Conservation (phyloP, 2,113 vertebrate species). For the Tylochromis polylepis region DNA sequence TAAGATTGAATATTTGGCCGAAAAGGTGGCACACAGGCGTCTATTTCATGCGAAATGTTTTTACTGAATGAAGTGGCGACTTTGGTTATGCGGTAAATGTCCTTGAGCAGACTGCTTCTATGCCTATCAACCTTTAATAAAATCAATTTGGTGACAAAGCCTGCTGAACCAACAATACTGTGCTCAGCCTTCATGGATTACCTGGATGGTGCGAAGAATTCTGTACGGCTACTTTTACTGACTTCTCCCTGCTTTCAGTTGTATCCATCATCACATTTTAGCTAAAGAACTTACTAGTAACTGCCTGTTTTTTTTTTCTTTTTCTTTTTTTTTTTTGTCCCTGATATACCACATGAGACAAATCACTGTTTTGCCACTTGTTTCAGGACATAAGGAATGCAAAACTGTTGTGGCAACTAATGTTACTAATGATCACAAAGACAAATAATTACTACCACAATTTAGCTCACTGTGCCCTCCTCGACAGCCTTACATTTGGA, state of each 20-base stretch:
- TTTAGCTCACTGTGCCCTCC: not conserved
- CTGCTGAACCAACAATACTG: not conserved
- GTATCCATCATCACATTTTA: not conserved
- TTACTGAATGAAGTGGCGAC: not conserved
- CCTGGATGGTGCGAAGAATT: not conserved
- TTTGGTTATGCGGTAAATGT: slow-evolving; percentile 12
- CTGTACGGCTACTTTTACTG: not conserved
- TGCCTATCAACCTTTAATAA: not conserved
- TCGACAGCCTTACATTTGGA: not conserved
- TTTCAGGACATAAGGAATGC: not conserved
- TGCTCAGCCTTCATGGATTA: not conserved
- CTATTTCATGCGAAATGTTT: not conserved
- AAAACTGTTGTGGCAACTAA: not conserved
- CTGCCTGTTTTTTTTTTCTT: not conserved
- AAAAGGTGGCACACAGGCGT: not conserved
- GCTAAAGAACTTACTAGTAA: not conserved
- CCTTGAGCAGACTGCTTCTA: not conserved
- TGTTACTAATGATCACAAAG: not conserved
- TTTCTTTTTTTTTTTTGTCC: not conserved
- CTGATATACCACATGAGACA: not conserved
- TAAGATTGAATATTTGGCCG: not conserved
- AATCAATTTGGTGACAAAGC: not conserved
- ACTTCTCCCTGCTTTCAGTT: not conserved
- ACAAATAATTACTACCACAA: not conserved
- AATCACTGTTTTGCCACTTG: not conserved